phyloP scores from a whole-genome alignment of 2,888 invertebrate species.

The Ophraella communa region DNA sequence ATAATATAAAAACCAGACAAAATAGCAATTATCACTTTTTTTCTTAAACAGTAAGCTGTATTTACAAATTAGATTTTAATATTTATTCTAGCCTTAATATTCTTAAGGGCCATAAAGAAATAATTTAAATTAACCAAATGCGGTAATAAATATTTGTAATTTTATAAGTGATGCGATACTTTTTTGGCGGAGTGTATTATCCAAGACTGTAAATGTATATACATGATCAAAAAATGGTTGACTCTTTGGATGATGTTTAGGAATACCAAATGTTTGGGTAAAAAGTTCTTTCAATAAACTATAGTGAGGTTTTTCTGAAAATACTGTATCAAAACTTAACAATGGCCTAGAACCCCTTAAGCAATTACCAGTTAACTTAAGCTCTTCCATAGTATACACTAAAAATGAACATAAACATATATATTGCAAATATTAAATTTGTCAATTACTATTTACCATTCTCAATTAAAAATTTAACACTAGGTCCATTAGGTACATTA shows the following conservation, averaged over 20 bases:
- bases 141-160: too few species aligned
- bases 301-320: conserved; percentile 78
- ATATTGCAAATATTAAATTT: too few species aligned
- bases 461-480: conserved; percentile 93
- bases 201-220: conserved; percentile 87
- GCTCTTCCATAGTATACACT: conserved; percentile 97
- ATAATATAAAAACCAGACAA: too few species aligned
- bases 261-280: conserved; percentile 89
- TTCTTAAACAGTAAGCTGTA: too few species aligned
- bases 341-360: conserved; percentile 92
- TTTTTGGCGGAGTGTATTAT: too few species aligned
- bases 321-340: conserved; percentile 89
- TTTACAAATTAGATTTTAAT: too few species aligned
- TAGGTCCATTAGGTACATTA: conserved; percentile 88
- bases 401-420: conserved; percentile 49
- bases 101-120: too few species aligned
- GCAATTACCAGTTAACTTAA: conserved; percentile 97
- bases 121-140: too few species aligned
- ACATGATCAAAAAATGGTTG: conserved; percentile 99
- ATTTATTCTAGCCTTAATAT: too few species aligned
- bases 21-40: too few species aligned
- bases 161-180: too few species aligned
- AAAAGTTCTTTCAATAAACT: conserved; percentile 80
- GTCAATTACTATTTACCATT: conserved; percentile 68
- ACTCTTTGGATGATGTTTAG: conserved; percentile 95